phyloP scores from a whole-genome alignment of 1,140 invertebrate species.

The Rhopalosiphum padi region DNA sequence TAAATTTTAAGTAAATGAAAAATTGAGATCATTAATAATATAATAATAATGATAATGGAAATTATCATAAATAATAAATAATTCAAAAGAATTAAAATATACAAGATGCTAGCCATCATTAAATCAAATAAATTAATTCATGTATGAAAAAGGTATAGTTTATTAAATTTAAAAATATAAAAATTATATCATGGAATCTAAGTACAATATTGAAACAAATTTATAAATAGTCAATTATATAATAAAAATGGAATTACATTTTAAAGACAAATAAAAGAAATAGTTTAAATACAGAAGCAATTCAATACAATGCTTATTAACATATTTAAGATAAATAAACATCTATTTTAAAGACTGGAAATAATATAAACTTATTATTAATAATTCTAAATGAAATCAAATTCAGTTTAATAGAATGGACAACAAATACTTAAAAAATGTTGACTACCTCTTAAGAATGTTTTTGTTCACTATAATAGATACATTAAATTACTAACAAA shows the following conservation, averaged over 20 bases:
- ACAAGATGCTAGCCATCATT: background rate
- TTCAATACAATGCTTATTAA: background rate
- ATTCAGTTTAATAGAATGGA: background rate
- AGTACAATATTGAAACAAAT: background rate
- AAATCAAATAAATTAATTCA: background rate
- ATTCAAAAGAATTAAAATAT: background rate
- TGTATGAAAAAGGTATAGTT: background rate
- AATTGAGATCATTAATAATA: too few relatives aligned
- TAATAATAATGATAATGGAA: too few relatives aligned
- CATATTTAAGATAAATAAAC: background rate
- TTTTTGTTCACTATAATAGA: background rate
- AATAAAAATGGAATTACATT: background rate
- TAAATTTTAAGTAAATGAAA: background rate
- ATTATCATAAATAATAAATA: background rate
- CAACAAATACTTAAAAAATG: background rate
- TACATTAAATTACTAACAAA: constrained; percentile 19
- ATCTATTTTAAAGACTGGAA: background rate
- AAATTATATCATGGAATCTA: constrained; percentile 12
- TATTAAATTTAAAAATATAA: constrained; percentile 25
- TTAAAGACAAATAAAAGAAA: background rate
- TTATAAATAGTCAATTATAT: constrained; percentile 13
- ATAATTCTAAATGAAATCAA: background rate
- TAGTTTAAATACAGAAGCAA: background rate
- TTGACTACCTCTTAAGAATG: background rate
- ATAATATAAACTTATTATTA: background rate